These are phyloP conservation scores for Danio kyathit DNA, from an alignment of 2,797 vertebrate species.

Conservation along the genomic window DNA sequence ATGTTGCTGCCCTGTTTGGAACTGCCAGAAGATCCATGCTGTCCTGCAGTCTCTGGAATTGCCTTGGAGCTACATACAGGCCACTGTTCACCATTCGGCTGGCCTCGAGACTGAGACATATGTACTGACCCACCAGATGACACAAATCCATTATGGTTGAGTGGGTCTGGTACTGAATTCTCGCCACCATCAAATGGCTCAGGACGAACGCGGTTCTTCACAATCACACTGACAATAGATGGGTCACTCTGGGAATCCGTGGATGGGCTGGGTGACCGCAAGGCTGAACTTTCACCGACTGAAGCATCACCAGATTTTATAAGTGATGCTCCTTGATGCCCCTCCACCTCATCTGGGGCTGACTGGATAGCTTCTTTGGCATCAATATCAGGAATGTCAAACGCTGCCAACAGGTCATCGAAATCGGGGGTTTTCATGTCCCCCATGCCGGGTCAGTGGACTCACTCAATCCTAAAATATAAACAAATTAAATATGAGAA, in stretches of 20 bases:
- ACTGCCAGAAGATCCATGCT: constrained; percentile 68
- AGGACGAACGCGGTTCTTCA: constrained; percentile 93
- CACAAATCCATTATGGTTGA: constrained; percentile 83
- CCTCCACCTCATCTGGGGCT: constrained; percentile 88
- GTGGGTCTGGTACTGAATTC: constrained; percentile 66
- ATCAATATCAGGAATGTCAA: constrained; percentile 97
- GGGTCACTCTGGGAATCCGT: constrained; percentile 84
- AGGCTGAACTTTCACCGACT: constrained; percentile 72
- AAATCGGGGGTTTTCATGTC: constrained; percentile 99
- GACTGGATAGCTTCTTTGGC: constrained; percentile 96
- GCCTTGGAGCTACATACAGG: constrained; percentile 76
- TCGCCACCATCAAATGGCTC: constrained; percentile 80
- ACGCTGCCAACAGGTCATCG: constrained; percentile 97
- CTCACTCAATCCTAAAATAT: constrained; percentile 77
- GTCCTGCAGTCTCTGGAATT: constrained; percentile 67
- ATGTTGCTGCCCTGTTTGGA: constrained; percentile 80
- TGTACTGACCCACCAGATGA: constrained; percentile 72
- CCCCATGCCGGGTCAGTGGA: constrained; percentile 87
- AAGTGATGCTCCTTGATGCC: constrained; percentile 75
- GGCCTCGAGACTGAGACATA: constrained; percentile 73
- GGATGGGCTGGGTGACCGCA: constrained; percentile 76
- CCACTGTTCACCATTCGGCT: constrained; percentile 82
- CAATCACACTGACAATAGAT: constrained; percentile 94
- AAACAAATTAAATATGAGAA: neutral
- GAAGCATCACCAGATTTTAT: constrained; percentile 61